Conservation (phyloP, 2,113 vertebrate genomes). For the Leucoraja erinaceus region DNA sequence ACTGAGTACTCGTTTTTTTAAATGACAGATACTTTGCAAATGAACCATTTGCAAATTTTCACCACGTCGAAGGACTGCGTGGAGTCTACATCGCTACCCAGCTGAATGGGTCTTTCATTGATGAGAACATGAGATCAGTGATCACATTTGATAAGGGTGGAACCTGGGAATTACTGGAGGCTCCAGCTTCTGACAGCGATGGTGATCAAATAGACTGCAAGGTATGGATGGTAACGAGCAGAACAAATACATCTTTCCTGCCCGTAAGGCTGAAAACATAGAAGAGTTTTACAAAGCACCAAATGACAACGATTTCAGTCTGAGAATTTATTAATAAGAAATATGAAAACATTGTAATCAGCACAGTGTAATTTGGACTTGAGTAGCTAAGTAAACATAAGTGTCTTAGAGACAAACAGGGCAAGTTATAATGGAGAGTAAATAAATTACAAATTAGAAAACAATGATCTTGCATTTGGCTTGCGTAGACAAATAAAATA, state of each 20-base stretch:
- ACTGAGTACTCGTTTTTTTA: background rate
- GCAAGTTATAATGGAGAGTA: no score
- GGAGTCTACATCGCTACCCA: slow-evolving; percentile 90
- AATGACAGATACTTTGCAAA: slow-evolving; percentile 81
- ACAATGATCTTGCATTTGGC: no score
- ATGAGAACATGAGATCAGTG: slow-evolving; percentile 92
- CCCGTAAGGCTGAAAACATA: no score
- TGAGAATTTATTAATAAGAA: no score
- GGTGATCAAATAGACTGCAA: slow-evolving; percentile 81
- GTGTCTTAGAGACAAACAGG: no score
- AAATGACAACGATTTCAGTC: no score
- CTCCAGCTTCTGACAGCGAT: slow-evolving; percentile 72
- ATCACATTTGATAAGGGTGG: slow-evolving; percentile 98
- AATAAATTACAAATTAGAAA: no score
- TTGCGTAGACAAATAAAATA: no score
- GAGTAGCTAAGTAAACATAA: no score
- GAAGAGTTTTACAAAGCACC: no score
- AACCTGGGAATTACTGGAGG: slow-evolving; percentile 90
- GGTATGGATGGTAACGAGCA: slow-evolving; percentile 55
- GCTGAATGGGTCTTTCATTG: slow-evolving; percentile 77
- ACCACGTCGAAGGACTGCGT: slow-evolving; percentile 82
- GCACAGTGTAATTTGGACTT: no score
- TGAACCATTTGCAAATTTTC: slow-evolving; percentile 89
- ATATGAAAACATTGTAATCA: no score
- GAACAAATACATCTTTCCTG: background rate